Evolutionary conservation across 2,797 vertebrate genomes (phyloP).

Genomic region (Simalia tracyae): DNA sequence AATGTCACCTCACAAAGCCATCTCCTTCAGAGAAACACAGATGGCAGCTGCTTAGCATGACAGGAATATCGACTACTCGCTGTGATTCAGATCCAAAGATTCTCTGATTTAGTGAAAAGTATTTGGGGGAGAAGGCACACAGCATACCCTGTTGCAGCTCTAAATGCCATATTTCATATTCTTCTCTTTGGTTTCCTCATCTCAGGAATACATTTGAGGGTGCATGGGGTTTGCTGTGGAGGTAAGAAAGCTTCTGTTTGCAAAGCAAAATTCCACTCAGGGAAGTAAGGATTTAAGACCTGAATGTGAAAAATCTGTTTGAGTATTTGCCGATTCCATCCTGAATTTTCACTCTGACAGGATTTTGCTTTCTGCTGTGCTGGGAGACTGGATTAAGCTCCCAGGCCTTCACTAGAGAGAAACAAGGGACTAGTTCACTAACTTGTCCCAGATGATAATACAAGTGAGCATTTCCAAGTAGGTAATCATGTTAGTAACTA

Average conservation of each 20-base stretch:
- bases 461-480: background rate
- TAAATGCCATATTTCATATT: background rate
- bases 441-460: background rate
- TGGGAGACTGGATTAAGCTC: background rate
- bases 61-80: background rate
- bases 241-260: background rate
- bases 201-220: background rate
- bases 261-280: background rate
- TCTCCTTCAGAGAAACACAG: background rate
- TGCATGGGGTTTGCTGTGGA: background rate
- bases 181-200: background rate
- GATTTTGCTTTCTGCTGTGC: background rate
- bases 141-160: background rate
- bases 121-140: background rate
- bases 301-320: background rate
- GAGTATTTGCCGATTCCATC: background rate
- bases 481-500: background rate
- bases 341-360: background rate
- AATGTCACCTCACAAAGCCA: background rate
- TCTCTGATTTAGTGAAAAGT: background rate
- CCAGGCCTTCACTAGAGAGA: background rate
- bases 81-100: background rate
- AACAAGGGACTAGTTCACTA: background rate
- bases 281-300: background rate
- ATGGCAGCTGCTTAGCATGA: background rate